Evolutionary conservation across 2,888 invertebrate species (phyloP).

Genomic region (Ommatoiulus sabulosus): DNA sequence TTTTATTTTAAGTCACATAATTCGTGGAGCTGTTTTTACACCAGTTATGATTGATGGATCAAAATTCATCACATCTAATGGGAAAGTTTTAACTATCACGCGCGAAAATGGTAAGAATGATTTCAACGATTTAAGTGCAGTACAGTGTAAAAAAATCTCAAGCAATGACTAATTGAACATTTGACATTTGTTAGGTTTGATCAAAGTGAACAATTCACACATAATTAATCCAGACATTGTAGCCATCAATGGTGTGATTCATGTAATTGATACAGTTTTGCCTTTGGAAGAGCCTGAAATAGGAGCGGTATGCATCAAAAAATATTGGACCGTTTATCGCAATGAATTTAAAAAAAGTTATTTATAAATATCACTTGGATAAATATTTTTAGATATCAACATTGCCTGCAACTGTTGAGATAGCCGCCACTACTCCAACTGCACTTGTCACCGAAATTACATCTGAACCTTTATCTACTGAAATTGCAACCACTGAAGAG

Average conservation of each 20-base stretch:
- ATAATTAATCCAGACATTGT: slow-evolving; percentile 56
- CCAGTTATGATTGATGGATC: slow-evolving; percentile 55
- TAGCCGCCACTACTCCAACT: neutral
- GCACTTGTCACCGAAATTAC: neutral
- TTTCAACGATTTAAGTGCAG: neutral
- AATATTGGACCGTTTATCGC: neutral
- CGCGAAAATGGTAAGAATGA: slow-evolving; percentile 19
- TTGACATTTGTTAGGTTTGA: neutral
- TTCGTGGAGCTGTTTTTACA: slow-evolving; percentile 55
- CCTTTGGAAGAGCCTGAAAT: slow-evolving; percentile 30
- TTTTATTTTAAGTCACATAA: slow-evolving; percentile 52
- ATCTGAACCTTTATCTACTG: slow-evolving; percentile 20
- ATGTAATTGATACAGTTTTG: slow-evolving; percentile 54
- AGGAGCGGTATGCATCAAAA: neutral
- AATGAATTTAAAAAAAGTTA: too few species aligned
- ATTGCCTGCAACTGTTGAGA: neutral
- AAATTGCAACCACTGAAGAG: neutral
- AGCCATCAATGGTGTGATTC: slow-evolving; percentile 55
- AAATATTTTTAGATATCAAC: slow-evolving; percentile 1
- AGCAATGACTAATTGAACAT: neutral
- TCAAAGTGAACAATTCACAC: slow-evolving; percentile 42
- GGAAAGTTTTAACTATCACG: slow-evolving; percentile 49
- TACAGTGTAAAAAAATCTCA: neutral
- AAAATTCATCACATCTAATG: slow-evolving; percentile 53
- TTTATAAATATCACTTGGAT: neutral